A percentile compares a stretch with the other conserved stretches of the same genome.
These are phyloP conservation scores for Cancer borealis DNA, from an alignment of 2,888 invertebrate species.

Conservation along the genomic window DNA sequence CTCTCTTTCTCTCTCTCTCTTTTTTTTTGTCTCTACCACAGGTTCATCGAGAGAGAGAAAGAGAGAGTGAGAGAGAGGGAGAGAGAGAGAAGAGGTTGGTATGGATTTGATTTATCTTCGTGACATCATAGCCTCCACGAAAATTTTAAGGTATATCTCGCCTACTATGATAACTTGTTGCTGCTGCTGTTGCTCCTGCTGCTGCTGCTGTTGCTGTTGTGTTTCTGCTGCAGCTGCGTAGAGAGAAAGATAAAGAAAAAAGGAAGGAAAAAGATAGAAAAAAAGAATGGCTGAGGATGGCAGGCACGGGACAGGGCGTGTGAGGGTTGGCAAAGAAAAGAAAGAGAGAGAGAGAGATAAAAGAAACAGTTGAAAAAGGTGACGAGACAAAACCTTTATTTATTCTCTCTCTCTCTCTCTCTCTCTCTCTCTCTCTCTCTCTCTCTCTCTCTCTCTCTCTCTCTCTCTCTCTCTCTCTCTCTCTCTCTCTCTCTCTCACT, in stretches of 20 bases:
- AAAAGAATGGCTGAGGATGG: background rate
- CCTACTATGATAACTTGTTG: too few species aligned
- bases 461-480: constrained; percentile 11
- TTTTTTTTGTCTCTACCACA: background rate
- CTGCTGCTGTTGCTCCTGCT: background rate
- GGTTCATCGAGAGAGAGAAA: background rate
- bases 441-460: constrained; percentile 20
- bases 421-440: constrained; percentile 20
- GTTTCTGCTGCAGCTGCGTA: background rate
- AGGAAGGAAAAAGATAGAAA: background rate
- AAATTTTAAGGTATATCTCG: too few species aligned
- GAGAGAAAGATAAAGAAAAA: background rate
- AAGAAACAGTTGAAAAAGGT: background rate
- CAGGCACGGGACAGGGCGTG: background rate
- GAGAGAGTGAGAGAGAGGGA: background rate
- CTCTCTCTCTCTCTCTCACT: too few species aligned
- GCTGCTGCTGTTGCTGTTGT: background rate
- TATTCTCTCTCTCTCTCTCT: constrained; percentile 16
- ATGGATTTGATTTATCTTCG: too few species aligned
- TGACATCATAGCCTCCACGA: too few species aligned
- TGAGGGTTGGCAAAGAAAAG: background rate
- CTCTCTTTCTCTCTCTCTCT: background rate
- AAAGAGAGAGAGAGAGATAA: background rate
- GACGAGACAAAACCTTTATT: background rate
- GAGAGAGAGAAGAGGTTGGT: too few species aligned